These are phyloP conservation scores for Bradypodion ventrale DNA, from an alignment of 2,797 vertebrate species.

Conservation along the genomic window DNA sequence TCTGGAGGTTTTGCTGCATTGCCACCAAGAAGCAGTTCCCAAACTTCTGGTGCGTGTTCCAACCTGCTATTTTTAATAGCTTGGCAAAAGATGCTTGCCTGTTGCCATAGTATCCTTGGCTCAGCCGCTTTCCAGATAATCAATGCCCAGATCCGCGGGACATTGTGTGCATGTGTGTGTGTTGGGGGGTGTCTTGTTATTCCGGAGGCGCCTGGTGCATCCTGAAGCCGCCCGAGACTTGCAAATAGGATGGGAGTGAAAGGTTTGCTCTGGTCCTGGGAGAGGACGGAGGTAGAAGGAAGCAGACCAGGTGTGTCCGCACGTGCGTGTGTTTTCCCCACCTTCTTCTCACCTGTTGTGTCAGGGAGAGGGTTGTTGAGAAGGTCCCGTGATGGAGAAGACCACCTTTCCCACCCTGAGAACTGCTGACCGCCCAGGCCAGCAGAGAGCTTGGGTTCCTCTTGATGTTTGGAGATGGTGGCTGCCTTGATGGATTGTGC, in stretches of 20 bases:
- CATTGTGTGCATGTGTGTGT: too few species aligned
- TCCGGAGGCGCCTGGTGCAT: fast-evolving
- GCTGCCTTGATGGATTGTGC: neutral
- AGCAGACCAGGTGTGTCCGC: too few species aligned
- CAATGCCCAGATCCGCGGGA: neutral
- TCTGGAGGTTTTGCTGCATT: neutral
- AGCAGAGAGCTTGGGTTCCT: neutral
- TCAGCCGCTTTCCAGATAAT: constrained; percentile 29
- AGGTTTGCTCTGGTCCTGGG: neutral
- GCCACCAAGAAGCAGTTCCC: neutral
- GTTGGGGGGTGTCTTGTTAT: fast-evolving
- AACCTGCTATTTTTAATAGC: constrained; percentile 40
- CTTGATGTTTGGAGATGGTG: neutral
- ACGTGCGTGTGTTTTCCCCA: too few species aligned
- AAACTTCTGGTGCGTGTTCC: constrained; percentile 29
- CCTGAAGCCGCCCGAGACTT: neutral
- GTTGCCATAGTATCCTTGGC: constrained; percentile 63
- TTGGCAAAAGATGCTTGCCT: constrained; percentile 49
- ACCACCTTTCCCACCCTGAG: neutral
- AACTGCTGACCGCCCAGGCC: too few species aligned
- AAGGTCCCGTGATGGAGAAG: neutral
- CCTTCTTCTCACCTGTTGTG: neutral
- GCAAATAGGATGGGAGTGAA: neutral
- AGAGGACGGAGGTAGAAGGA: too few species aligned
- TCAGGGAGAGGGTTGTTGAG: neutral